Evolutionary conservation across 2,113 vertebrate genomes (phyloP), one percentile per base, ranked within the genome.

Genomic region (Coreoperca whiteheadi): DNA sequence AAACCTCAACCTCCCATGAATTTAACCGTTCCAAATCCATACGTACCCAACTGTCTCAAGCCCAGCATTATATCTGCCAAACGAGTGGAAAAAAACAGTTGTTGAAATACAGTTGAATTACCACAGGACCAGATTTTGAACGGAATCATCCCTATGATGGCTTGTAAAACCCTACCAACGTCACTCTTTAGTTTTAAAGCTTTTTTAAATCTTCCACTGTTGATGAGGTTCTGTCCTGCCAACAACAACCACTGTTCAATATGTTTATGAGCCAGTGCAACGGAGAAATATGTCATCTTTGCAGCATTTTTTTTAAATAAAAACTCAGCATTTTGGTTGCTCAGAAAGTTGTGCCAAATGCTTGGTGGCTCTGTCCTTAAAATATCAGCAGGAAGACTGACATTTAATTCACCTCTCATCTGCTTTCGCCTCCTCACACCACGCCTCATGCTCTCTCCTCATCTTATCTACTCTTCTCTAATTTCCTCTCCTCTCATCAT

Each of bases 401-500:
- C 61, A 61, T 74, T 56, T 74, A 64, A 59, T 69, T 79, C 82
- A 39, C 20, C 64, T 41, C 69, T 41, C 23, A 37, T 61, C 56
- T 64, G 48, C 53, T 51, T 59, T 59, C 64, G 59, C 51, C 30
- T 48, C 23, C 30, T 77, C 61, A 32, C 63, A 28, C 11, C 74
- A 7, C 10, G 2, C 6, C 65, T 46, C 64, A 1, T 61, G 66
- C 73, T 41, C 66, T 69, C 60, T n/a, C 39, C 65, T 87, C 60
- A 1, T 61, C 78, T 75, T 69, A 74, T 88, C 77, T 70, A 0
- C 82, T 75, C 70, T 4, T 32, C 79, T 82, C 69, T 75, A 51
- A 78, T 82, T 79, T 85, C 82, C 82, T 81, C 67, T 77, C 60
- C 53, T 74, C 69, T 74, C 77, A 30, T 30, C n/a, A 4, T 37